phyloP scores from a whole-genome alignment of 2,888 invertebrate species.

The Drosophila stalkeri region DNA sequence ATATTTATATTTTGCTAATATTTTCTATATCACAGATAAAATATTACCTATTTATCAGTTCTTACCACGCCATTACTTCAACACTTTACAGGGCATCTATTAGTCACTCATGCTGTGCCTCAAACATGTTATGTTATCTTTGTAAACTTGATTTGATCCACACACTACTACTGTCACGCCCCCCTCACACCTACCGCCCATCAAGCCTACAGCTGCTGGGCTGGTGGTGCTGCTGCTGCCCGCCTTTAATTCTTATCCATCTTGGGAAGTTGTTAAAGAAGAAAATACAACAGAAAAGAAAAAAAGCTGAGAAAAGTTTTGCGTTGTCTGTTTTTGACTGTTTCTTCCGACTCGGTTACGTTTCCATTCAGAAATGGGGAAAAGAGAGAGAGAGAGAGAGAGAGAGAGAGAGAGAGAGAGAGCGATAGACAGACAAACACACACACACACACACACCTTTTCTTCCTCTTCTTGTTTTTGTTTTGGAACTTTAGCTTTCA shows the following conservation, averaged over 20 bases:
- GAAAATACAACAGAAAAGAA: conserved; percentile 33
- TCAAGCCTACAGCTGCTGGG: background rate
- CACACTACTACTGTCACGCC: conserved; percentile 7
- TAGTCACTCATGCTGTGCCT: background rate
- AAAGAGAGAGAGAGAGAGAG: conserved; percentile 29
- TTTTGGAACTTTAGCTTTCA: conserved; percentile 69
- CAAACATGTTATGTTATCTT: conserved; percentile 40
- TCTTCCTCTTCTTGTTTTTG: conserved; percentile 42
- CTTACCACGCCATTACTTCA: background rate
- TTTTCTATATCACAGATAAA: background rate
- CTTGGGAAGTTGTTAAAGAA: conserved; percentile 69
- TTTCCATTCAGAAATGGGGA: conserved; percentile 35
- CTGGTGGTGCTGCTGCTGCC: conserved; percentile 5
- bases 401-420: conserved; percentile 6
- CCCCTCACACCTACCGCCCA: conserved; percentile 3
- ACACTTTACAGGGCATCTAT: conserved; percentile 1
- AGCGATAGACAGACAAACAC: too few relatives aligned
- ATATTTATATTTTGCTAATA: background rate
- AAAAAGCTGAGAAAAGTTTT: conserved; percentile 69
- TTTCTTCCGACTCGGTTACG: conserved; percentile 44
- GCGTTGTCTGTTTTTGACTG: conserved; percentile 53
- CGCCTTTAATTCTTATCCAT: conserved; percentile 55
- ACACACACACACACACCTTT: conserved; percentile 30
- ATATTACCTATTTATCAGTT: background rate
- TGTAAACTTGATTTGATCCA: conserved; percentile 55